phyloP scores from a whole-genome alignment of 2,797 vertebrate genomes.

The Chrosomus eos region DNA sequence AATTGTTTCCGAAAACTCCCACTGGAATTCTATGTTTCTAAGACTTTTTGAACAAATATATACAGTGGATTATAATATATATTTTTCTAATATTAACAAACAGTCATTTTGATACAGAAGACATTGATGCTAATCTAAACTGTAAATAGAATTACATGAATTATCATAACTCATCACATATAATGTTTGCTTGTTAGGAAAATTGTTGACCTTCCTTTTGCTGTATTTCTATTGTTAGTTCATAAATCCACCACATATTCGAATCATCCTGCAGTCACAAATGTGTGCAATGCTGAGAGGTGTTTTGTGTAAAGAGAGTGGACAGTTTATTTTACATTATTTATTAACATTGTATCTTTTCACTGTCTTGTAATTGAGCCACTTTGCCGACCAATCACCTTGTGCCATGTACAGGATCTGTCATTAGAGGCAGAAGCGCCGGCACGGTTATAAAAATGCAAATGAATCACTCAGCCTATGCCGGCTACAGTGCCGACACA shows the following conservation, averaged over 20 bases:
- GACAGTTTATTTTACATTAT: constrained; percentile 58
- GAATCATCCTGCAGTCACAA: neutral
- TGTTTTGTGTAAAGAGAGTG: constrained; percentile 7
- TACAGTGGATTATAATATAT: too few species aligned
- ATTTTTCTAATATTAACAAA: neutral
- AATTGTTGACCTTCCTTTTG: neutral
- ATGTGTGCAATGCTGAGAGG: constrained; percentile 42
- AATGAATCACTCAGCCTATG: constrained; percentile 24
- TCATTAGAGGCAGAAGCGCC: constrained; percentile 31
- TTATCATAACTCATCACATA: neutral
- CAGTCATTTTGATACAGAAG: neutral
- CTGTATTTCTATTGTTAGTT: neutral
- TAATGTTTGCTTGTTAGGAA: neutral
- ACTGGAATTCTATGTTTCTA: too few species aligned
- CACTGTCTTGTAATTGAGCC: constrained; percentile 2
- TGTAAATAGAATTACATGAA: neutral
- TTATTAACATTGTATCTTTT: constrained; percentile 2
- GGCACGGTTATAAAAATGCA: constrained; percentile 48
- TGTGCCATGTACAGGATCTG: constrained; percentile 14
- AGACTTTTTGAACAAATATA: too few species aligned
- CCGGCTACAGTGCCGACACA: constrained; percentile 18
- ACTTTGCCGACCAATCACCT: constrained; percentile 21
- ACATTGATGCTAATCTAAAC: neutral
- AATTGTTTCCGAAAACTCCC: too few species aligned
- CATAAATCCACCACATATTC: neutral